Evolutionary conservation across 1,140 invertebrate species (phyloP).

Genomic region (Bombyx mandarina): DNA sequence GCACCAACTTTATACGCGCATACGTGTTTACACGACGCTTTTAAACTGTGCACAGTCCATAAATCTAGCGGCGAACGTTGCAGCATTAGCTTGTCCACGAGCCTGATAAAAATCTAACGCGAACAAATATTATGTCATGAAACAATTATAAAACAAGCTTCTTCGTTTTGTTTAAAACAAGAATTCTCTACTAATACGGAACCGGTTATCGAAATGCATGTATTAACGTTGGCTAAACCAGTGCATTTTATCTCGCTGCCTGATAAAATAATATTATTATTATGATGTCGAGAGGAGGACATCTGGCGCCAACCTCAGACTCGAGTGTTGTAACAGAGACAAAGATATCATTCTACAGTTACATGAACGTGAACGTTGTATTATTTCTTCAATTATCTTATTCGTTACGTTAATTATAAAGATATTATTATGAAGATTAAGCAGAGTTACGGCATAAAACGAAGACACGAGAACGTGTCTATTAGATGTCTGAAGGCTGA

Average conservation of each 20-base stretch:
- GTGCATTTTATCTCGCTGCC: constrained; percentile 29
- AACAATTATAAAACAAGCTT: constrained; percentile 14
- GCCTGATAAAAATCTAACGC: constrained; percentile 23
- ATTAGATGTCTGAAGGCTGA: not conserved
- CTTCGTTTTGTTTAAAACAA: not conserved
- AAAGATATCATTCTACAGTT: constrained; percentile 12
- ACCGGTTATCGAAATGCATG: constrained; percentile 30
- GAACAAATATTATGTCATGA: constrained; percentile 19
- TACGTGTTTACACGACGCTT: constrained; percentile 26
- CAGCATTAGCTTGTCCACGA: constrained; percentile 18
- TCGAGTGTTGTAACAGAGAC: constrained; percentile 25
- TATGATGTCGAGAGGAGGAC: constrained; percentile 16
- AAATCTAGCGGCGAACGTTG: constrained; percentile 21
- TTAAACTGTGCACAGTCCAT: constrained; percentile 24
- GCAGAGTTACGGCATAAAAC: constrained; percentile 13
- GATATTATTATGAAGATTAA: constrained; percentile 10
- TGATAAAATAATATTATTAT: constrained; percentile 21
- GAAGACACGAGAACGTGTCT: constrained; percentile 14
- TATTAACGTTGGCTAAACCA: constrained; percentile 23
- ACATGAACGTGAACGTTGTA: constrained; percentile 13
- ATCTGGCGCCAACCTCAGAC: constrained; percentile 26
- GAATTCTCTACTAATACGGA: constrained; percentile 8
- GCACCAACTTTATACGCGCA: constrained; percentile 15
- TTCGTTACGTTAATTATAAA: constrained; percentile 20
- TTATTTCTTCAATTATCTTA: constrained; percentile 13